Conservation (phyloP, 2,797 vertebrate genomes). For the Sylvia borin region DNA sequence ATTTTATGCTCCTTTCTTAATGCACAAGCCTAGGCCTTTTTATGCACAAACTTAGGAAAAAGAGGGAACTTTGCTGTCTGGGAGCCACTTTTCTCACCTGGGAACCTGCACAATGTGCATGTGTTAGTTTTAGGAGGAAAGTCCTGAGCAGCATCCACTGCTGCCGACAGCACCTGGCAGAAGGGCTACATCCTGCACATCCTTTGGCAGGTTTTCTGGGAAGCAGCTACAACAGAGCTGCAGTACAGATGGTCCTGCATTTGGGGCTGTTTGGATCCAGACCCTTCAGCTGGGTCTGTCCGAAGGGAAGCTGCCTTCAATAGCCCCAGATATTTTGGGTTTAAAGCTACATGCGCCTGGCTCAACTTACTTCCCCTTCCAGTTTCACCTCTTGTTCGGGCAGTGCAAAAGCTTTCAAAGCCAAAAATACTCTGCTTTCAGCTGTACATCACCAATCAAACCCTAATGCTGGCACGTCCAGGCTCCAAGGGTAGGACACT, state of each 20-base stretch:
- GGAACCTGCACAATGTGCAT: neutral
- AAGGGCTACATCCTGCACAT: neutral
- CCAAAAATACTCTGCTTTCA: neutral
- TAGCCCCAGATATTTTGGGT: neutral
- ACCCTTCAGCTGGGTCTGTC: neutral
- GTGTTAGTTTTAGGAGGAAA: neutral
- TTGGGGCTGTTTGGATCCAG: conserved; percentile 8
- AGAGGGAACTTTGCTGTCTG: neutral
- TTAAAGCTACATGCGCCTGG: neutral
- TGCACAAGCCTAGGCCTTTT: neutral
- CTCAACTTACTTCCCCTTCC: neutral
- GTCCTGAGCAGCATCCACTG: neutral
- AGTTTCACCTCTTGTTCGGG: neutral
- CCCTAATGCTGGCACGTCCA: neutral
- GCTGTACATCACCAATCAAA: neutral
- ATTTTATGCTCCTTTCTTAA: neutral
- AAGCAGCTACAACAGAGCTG: neutral
- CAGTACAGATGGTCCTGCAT: conserved; percentile 36
- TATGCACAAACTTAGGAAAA: neutral
- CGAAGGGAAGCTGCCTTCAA: conserved; percentile 13
- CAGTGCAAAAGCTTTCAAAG: neutral
- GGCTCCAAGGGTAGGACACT: neutral
- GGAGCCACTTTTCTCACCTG: neutral
- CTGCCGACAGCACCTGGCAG: conserved; percentile 23
- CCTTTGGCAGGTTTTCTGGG: conserved; percentile 6